A percentile compares a stretch with the other conserved stretches of the same genome.
Evolutionary conservation across 2,888 invertebrate species (phyloP).

Genomic region (Scaptodrosophila latifasciaeformis): DNA sequence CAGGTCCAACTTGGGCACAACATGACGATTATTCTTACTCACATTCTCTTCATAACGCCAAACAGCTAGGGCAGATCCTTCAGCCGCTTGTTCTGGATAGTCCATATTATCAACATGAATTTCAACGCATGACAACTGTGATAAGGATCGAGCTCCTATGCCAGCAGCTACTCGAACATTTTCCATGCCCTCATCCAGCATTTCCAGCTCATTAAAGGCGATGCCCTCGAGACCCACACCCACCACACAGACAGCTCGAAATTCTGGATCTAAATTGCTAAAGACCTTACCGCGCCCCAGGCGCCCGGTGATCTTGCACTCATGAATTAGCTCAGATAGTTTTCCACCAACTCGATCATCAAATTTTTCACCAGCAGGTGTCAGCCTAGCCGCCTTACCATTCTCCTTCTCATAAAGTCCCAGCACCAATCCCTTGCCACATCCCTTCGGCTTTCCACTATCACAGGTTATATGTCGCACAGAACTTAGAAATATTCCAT

Average conservation of each 20-base stretch:
- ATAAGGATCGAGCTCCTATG: slow-evolving; percentile 76
- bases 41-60: slow-evolving; percentile 80
- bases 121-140: slow-evolving; percentile 74
- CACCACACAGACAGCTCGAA: slow-evolving; percentile 80
- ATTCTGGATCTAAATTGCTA: slow-evolving; percentile 78
- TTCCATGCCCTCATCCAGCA: slow-evolving; percentile 82
- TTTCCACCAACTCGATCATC: slow-evolving; percentile 75
- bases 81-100: slow-evolving; percentile 81
- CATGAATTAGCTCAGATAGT: slow-evolving; percentile 73
- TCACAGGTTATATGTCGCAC: too few relatives aligned
- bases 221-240: slow-evolving; percentile 80
- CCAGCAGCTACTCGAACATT: slow-evolving; percentile 81
- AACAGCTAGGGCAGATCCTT: slow-evolving; percentile 78
- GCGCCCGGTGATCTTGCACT: slow-evolving; percentile 69
- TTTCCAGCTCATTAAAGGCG: slow-evolving; percentile 81
- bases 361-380: slow-evolving; percentile 75
- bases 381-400: slow-evolving; percentile 74
- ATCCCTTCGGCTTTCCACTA: too few relatives aligned
- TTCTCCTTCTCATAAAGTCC: slow-evolving; percentile 76
- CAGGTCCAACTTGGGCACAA: slow-evolving; percentile 75
- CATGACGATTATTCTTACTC: slow-evolving; percentile 73
- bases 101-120: slow-evolving; percentile 80
- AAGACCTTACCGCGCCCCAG: slow-evolving; percentile 76
- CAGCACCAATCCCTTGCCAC: slow-evolving; percentile 76
- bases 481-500: too few relatives aligned